A percentile compares a stretch with the other conserved stretches of the same genome.
These are phyloP conservation scores for Echinarachnius parma DNA, from an alignment of 53 echinoderm and acorn worm species.

Conservation along the genomic window DNA sequence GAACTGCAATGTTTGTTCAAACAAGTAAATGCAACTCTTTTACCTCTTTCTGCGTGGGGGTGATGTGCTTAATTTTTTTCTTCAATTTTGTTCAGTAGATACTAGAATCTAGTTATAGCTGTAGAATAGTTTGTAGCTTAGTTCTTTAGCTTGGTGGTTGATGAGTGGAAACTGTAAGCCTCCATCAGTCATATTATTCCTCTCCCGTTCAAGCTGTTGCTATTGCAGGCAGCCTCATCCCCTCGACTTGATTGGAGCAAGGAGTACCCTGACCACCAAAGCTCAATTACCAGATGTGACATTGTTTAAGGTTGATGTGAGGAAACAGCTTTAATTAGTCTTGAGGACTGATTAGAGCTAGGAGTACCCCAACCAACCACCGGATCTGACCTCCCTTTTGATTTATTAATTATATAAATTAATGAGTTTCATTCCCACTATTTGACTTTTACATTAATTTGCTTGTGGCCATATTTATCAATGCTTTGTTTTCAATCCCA, in stretches of 20 bases:
- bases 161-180: conserved; percentile 4
- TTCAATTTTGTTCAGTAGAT: conserved; percentile 14
- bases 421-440: no score
- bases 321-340: no score
- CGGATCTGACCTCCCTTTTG: no score
- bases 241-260: conserved; percentile 32
- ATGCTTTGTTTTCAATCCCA: no score
- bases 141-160: not conserved
- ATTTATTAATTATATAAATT: no score
- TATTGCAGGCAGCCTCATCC: conserved; percentile 15
- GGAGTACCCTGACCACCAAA: conserved; percentile 12
- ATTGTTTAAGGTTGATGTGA: no score
- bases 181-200: conserved; percentile 7
- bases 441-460: no score
- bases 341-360: no score
- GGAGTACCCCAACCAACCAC: no score
- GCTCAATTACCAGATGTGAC: conserved; percentile 2
- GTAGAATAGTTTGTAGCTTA: conserved; percentile 8
- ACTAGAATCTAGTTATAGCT: conserved; percentile 3
- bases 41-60: not conserved
- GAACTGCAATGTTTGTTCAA: conserved; percentile 1
- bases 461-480: no score
- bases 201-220: not conserved
- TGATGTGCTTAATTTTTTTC: not conserved
- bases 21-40: not conserved